Percentiles rank a stretch among this genome's conserved stretches.
phyloP scores from a whole-genome alignment of 2,113 vertebrate genomes.

The Collichthys lucidus region DNA sequence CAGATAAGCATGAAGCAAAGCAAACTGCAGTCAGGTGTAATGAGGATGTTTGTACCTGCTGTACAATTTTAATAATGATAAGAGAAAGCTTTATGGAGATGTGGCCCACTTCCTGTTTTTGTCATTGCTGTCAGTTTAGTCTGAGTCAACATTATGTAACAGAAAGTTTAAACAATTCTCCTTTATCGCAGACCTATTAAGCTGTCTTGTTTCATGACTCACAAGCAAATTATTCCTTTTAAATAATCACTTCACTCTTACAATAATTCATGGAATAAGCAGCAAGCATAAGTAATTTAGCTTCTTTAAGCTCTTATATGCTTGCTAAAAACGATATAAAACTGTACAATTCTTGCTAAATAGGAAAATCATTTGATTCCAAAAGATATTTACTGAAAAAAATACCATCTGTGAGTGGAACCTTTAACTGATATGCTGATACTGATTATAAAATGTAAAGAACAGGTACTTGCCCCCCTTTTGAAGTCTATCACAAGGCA shows the following conservation, averaged over 20 bases:
- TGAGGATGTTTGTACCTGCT: background rate
- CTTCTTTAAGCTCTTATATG: background rate
- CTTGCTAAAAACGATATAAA: background rate
- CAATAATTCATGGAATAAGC: background rate
- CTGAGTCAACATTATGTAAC: constrained; percentile 12
- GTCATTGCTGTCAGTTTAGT: constrained; percentile 4
- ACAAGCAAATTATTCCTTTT: constrained; percentile 26
- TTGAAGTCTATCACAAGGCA: background rate
- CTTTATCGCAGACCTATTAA: constrained; percentile 19
- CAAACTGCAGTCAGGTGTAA: background rate
- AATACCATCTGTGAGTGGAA: background rate
- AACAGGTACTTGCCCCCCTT: no score
- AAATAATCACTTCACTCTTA: constrained; percentile 22
- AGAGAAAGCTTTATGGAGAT: constrained; percentile 9
- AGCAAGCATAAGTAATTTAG: no score
- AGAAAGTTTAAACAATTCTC: background rate
- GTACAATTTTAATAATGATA: background rate
- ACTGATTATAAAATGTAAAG: background rate
- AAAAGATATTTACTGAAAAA: background rate
- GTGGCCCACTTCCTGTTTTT: constrained; percentile 12
- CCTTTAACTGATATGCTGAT: background rate
- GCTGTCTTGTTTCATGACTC: constrained; percentile 34
- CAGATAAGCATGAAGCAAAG: background rate
- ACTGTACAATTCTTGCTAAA: background rate
- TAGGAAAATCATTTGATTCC: background rate